Conservation (phyloP, 2,888 invertebrate genomes). For the Leptura quadrifasciata region DNA sequence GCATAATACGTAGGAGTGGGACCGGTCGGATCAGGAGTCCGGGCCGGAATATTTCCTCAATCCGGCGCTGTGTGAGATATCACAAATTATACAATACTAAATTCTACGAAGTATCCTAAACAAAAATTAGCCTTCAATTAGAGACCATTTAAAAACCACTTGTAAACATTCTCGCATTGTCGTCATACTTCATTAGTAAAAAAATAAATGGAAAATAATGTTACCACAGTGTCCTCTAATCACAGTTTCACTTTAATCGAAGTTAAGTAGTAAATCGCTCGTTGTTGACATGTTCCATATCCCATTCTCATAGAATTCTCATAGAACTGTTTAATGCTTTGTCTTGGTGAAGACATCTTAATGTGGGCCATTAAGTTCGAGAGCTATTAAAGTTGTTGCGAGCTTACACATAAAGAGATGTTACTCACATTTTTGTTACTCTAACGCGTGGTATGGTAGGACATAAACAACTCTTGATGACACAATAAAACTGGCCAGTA, state of each 20-base stretch:
- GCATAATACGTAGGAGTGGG: no score
- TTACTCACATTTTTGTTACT: constrained; percentile 1
- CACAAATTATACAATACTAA: no score
- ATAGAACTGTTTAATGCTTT: constrained; percentile 3
- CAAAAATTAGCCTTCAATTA: no score
- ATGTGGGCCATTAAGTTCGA: constrained; percentile 18
- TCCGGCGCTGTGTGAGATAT: no score
- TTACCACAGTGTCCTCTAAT: neutral
- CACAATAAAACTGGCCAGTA: constrained; percentile 27
- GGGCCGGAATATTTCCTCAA: no score
- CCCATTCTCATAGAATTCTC: neutral
- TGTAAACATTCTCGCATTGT: no score
- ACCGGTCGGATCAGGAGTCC: no score
- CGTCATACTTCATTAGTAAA: no score
- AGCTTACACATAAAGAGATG: constrained; percentile 26
- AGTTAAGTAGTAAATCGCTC: neutral
- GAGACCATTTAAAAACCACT: no score
- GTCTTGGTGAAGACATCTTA: constrained; percentile 9
- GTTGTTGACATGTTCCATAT: neutral
- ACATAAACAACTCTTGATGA: constrained; percentile 31
- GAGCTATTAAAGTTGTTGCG: constrained; percentile 10
- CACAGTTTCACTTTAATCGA: neutral
- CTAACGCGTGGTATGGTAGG: neutral
- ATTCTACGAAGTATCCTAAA: no score
- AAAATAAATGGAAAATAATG: no score